Evolutionary conservation across 2,113 vertebrate genomes (phyloP), one percentile per base, ranked within the genome.

Genomic region (Corythornis vintsioides): DNA sequence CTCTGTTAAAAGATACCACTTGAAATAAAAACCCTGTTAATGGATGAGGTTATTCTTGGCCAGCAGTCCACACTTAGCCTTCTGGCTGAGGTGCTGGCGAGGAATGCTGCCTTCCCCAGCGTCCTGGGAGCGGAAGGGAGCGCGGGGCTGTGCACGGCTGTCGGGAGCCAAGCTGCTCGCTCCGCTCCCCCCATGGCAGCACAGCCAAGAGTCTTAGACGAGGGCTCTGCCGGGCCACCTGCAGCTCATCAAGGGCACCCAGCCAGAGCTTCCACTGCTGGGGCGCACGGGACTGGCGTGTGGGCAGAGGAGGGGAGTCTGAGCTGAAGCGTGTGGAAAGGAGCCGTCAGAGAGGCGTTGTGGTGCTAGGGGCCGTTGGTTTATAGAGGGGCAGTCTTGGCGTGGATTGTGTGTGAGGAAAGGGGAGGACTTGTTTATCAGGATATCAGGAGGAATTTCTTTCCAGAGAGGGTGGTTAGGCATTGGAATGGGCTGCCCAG

Each of bases 41-140:
- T 92, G 3, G 15, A 78, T 95, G 86, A 92, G 88, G 69, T 93
- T 91, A 48, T 92, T 83, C 21, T 89, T 96, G 89, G 80, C 83
- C 72, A 55, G 86, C 64, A 69, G 42, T 72, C 9, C 0, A 9
- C 53, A 19, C 47, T 11, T 3, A 57, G 88, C 65, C 88, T 82
- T 77, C 85, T 94, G 91, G 80, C 86, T 86, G 67, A 96, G 92
- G 90, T 94, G 96, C 77, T 79, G 35, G 86, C n/a, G 8, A 86
- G 70, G 84, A 90, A 65, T 89, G 84, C 61, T 43, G 43, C 61
- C 52, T 76, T 92, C 93, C 79, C 83, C 0, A 40, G 13, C 2
- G 73, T 33, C 2, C 20, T 19, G 57, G 45, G 71, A 76, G 77
- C 7, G 31, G 95, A 84, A 77, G 65, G 16, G 78, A 17, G 81